These are phyloP conservation scores for Indicator indicator DNA, from an alignment of 2,113 vertebrate genomes.

Conservation along the genomic window DNA sequence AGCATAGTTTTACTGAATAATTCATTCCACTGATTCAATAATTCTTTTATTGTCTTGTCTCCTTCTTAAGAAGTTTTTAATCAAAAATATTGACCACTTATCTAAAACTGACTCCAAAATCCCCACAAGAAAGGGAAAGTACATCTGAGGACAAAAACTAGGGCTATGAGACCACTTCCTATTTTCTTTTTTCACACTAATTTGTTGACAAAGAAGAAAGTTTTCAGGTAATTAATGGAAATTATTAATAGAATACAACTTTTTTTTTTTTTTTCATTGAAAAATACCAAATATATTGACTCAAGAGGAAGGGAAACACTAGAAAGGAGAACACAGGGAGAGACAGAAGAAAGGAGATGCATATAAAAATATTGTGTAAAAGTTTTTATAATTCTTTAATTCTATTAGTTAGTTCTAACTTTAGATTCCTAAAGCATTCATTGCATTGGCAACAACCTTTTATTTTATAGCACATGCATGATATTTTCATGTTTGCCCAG, in stretches of 20 bases:
- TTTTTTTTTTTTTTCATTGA: background rate
- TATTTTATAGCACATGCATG: background rate
- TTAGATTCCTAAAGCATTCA: background rate
- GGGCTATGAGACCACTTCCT: background rate
- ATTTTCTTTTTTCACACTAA: background rate
- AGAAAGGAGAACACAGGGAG: background rate
- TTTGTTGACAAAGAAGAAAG: background rate
- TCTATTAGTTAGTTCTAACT: background rate
- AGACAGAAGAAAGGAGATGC: background rate
- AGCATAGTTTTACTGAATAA: background rate
- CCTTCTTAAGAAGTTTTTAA: background rate
- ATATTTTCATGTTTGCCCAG: background rate
- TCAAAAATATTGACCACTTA: background rate
- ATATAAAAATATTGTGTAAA: background rate
- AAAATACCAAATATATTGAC: background rate
- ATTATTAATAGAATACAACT: background rate
- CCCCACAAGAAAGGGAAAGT: background rate
- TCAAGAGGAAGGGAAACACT: background rate
- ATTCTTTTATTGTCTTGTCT: background rate
- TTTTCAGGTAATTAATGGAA: background rate
- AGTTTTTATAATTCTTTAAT: background rate
- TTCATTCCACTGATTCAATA: background rate
- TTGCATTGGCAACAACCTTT: background rate
- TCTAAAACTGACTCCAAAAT: background rate
- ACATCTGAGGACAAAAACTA: background rate